These are phyloP conservation scores for Sciurus vulgaris DNA, from an alignment of 2,797 vertebrate species.

Conservation along the genomic window DNA sequence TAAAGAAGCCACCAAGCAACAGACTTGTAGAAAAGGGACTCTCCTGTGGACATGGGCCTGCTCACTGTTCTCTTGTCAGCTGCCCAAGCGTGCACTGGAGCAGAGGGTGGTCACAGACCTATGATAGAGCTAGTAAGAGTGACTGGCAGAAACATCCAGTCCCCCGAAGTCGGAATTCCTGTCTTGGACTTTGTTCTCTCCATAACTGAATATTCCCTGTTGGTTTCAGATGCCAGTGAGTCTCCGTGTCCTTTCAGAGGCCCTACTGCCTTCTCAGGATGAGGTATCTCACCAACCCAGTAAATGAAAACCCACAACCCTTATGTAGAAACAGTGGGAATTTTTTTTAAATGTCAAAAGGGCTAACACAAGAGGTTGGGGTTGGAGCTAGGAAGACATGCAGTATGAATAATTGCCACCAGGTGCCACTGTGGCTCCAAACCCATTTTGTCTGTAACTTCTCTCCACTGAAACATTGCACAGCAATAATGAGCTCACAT, in stretches of 20 bases:
- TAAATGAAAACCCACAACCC: not conserved
- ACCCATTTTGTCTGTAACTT: not conserved
- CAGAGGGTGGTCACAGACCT: not conserved
- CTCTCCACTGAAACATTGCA: fast-evolving
- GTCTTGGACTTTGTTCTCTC: not conserved
- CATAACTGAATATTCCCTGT: not conserved
- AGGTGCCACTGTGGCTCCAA: conserved; percentile 33
- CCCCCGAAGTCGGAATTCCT: not conserved
- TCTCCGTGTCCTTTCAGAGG: not conserved
- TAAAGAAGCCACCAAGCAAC: not conserved
- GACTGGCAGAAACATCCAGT: fast-evolving
- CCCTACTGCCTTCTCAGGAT: not conserved
- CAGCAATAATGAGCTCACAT: not conserved
- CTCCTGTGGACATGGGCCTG: not conserved
- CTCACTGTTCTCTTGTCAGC: not conserved
- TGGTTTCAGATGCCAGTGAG: not conserved
- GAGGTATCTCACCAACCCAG: not conserved
- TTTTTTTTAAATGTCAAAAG: not conserved
- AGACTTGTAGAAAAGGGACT: not conserved
- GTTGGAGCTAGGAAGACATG: not conserved
- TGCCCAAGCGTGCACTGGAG: not conserved
- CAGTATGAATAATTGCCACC: conserved; percentile 1
- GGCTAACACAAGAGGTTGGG: not conserved
- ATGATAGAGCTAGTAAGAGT: not conserved
- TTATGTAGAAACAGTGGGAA: not conserved